Evolutionary conservation across 2,888 invertebrate genomes (phyloP).

Genomic region (Caenorhabditis imperialis): DNA sequence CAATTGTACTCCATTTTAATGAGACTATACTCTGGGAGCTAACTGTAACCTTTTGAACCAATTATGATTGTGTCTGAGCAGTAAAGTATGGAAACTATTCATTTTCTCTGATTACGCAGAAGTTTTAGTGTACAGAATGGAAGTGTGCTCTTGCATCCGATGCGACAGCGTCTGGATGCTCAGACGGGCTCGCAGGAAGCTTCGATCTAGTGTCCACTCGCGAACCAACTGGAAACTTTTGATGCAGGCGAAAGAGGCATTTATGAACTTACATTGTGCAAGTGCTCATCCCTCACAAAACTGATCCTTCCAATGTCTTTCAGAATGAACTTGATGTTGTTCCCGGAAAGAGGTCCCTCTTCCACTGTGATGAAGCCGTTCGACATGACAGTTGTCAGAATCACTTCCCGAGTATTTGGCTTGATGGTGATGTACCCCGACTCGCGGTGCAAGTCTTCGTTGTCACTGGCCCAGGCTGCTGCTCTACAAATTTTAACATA

Average conservation of each 20-base stretch:
- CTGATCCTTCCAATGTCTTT: slow-evolving; percentile 57
- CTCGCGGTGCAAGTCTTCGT: slow-evolving; percentile 51
- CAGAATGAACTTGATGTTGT: slow-evolving; percentile 39
- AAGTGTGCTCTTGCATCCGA: slow-evolving; percentile 53
- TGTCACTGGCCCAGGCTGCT: slow-evolving; percentile 50
- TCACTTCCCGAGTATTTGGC: slow-evolving; percentile 48
- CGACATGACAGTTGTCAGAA: slow-evolving; percentile 55
- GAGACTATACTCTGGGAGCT: too few species aligned
- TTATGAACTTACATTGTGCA: slow-evolving; percentile 46
- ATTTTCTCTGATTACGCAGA: slow-evolving; percentile 15
- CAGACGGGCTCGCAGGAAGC: slow-evolving; percentile 36
- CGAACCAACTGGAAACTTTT: slow-evolving; percentile 48
- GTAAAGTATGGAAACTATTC: too few species aligned
- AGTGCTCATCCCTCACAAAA: slow-evolving; percentile 52
- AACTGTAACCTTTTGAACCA: too few species aligned
- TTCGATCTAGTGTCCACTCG: slow-evolving; percentile 42
- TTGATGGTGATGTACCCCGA: slow-evolving; percentile 51
- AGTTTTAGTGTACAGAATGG: slow-evolving; percentile 46
- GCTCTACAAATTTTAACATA: slow-evolving; percentile 12
- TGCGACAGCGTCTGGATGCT: slow-evolving; percentile 50
- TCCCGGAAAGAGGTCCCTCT: slow-evolving; percentile 39
- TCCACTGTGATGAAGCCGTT: slow-evolving; percentile 56
- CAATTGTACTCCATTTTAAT: too few species aligned
- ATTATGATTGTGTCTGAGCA: too few species aligned
- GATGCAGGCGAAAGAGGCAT: too few species aligned